Base-by-base conservation (phyloP, 2,888 invertebrate genomes). In the Pteria penguin region DNA sequence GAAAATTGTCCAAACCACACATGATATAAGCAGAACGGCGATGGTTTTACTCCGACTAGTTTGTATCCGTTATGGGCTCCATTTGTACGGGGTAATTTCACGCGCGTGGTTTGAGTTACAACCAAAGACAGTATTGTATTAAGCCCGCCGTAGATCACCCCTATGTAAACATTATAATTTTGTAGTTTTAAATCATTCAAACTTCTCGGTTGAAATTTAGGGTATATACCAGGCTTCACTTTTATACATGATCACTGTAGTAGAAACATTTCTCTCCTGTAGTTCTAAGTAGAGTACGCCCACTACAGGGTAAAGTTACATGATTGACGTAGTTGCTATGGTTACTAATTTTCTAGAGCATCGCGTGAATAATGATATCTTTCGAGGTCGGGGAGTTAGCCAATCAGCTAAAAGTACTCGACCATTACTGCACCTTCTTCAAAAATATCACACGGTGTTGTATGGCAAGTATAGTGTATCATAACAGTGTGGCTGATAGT, bases 261-360 rank as follows among this genome's bases (percentile, higher is more conserved):
- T 69, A 70, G 67, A 65, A 69, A 68, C 70, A 63, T 70, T 24
- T 70, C 70, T 55, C 26, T 57, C 68, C 68, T 75, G 75, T 75
- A 69, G 75, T 75, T 75, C 65, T 65, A 33, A 32, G 62, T 33
- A 45, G 45, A 61, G 63, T 63, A 81, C 88, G 87, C 88, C 89
- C 80, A 76, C 76, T 74, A 54, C 62, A 76, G 82, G 82, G 82
- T 88, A 84, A 69, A 76, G 88, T 89, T 88, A 81, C 87, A 73
- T 89, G 89, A 89, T 87, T 89, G 89, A 88, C 89, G 80, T 79
- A 33, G 89, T 89, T 86, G 79, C 86, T 81, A 88, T 87, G 81
- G 86, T 75, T 85, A 89, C 85, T 85, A 86, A 88, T 87, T 86
- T 87, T 85, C 85, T 84, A 84, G 82, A 84, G 84, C 86, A 83